Base-by-base conservation (phyloP, 2,888 invertebrate species). In the Dynastes maya region DNA sequence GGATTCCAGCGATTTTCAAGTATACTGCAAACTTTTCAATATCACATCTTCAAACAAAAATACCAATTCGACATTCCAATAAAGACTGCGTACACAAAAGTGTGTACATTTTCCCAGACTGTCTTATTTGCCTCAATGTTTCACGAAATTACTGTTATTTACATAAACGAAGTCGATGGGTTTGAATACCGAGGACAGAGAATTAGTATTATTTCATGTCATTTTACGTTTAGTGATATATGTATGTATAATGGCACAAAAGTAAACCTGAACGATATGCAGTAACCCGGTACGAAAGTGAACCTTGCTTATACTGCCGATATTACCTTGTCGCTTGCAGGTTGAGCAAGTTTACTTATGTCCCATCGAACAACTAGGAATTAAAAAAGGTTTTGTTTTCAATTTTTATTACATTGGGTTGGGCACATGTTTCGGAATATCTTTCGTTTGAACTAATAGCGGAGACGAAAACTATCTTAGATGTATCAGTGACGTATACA, bases 31-130 rank as follows among this genome's bases (percentile, higher is more conserved):
- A 65, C 40, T 40, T 40, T 40, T 65, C 40, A 40, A 65, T 65
- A 65, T 65, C 27, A 16, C 40, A 13, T 40, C 32, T 9, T 37
- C 65, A 27, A 65, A 40, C 65, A 65, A 65, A 65, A 65, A 27
- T 65, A 40, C 4, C 32, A 16, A 16, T 16, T n/a, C 65, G n/a
- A 27, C 65, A 40, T 65, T 37, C 40, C 65, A 32, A 65, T 65
- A 65, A 40, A 65, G 40, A 40, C 16, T 2, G 22, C 27, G 27
- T 40, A 40, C 6, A 65, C 40, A 65, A 40, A 2, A 65, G 27
- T 16, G 16, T 65, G n/a, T n/a, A 65, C 40, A 65, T 61, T 22
- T 22, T 65, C 40, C 16, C 13, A 16, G 65, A 65, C 37, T 13
- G 32, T 16, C 40, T 65, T 61, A 61, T 61, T 61, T 61, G 11